phyloP scores from a whole-genome alignment of 2,888 invertebrate genomes.

The Hirtodrosophila confusa region DNA sequence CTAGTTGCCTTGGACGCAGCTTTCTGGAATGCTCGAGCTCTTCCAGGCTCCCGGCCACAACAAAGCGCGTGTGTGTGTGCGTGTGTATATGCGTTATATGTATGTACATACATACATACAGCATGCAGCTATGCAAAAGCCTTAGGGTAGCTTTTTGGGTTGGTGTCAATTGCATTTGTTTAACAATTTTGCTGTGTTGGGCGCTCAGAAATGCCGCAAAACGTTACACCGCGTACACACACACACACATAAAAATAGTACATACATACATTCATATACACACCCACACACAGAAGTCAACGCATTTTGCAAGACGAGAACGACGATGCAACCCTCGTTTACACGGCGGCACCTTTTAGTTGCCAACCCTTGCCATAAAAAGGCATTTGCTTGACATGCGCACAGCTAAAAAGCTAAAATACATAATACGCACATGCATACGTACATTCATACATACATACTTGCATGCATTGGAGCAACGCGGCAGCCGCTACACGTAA shows the following conservation, averaged over 20 bases:
- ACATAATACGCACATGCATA: slow-evolving; percentile 33
- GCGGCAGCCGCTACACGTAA: slow-evolving; percentile 54
- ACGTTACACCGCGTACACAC: slow-evolving; percentile 3
- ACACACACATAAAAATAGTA: slow-evolving; percentile 2
- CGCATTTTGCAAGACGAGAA: slow-evolving; percentile 35
- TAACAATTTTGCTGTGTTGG: neutral
- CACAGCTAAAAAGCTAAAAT: slow-evolving; percentile 51
- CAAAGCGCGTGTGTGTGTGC: slow-evolving; percentile 2
- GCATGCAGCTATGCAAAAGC: too few relatives aligned
- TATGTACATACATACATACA: neutral
- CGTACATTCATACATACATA: neutral
- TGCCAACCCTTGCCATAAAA: slow-evolving; percentile 75
- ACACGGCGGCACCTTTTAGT: slow-evolving; percentile 39
- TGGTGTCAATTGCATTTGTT: too few relatives aligned
- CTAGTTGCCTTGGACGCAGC: slow-evolving; percentile 18
- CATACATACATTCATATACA: slow-evolving; percentile 1
- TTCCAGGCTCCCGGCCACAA: slow-evolving; percentile 36
- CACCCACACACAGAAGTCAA: slow-evolving; percentile 20
- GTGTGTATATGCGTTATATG: too few relatives aligned
- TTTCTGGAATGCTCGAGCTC: slow-evolving; percentile 26
- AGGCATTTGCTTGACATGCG: slow-evolving; percentile 63
- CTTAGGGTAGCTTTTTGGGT: too few relatives aligned
- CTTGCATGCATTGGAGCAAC: neutral
- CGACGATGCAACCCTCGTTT: slow-evolving; percentile 49
- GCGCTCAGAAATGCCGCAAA: slow-evolving; percentile 3